Base-by-base conservation (phyloP, 2,113 vertebrate genomes). In the Python bivittatus region DNA sequence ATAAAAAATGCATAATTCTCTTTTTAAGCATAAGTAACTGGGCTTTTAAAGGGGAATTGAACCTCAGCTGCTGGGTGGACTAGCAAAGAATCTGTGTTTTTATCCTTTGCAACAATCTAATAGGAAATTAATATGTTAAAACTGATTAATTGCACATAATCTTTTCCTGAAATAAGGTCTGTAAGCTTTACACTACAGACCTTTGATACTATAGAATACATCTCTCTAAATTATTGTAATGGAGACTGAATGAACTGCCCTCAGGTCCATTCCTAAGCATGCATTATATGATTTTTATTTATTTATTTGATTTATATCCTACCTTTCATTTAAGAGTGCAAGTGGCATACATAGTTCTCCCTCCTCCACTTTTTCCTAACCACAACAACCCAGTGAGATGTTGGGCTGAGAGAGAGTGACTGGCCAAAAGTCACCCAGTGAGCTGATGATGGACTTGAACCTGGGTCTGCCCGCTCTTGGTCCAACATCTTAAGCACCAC, bases 161-260 rank as follows among this genome's bases (percentile, higher is more conserved):
- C 38, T 84, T 61, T 33, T 48, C 5, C 84, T 92, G 33, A 38
- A 92, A 88, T 64, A 87, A 87, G 22, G 8, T 53, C 86, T 42
- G 83, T 83, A 68, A 25, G 86, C 91, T 23, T 61, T 33, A 22
- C 29, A 53, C 11, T 84, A 86, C 54, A 29, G 84, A 0, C 0
- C 0, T 23, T 58, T 57, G 53, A 83, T 11, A 87, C 1, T 96
- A 3, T 84, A 90, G 90, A 92, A 57, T 68, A 84, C 91, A 38
- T 93, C 86, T 42, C 57, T 93, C 68, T 86, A 87, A 95, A 4
- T 96, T 88, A 53, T 58, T 84, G 20, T 48, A 56, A 64, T 1
- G 56, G 91, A 90, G 87, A 91, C 84, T 93, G 92, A 91, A 94
- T 90, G 90, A 91, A 95, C 89, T 79, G 64, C 58, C 8, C 58